Percentiles rank a stretch among this genome's conserved stretches.
Evolutionary conservation across 2,113 vertebrate genomes (phyloP).

Genomic region (Peromyscus maniculatus): DNA sequence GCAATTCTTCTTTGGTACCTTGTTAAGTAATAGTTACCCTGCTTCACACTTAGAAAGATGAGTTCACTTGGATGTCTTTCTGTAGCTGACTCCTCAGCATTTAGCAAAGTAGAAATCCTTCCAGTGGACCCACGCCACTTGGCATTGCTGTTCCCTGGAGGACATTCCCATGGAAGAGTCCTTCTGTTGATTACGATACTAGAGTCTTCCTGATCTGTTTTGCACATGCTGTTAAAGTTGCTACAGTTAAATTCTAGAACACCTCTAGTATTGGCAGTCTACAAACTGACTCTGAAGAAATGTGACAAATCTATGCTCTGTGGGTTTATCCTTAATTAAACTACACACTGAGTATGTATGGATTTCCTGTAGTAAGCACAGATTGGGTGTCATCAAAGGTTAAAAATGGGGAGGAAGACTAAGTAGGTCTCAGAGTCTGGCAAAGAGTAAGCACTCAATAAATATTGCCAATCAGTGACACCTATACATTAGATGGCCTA

Average conservation of each 20-base stretch:
- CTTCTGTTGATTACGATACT: background rate
- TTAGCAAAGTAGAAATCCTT: background rate
- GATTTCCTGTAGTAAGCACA: constrained; percentile 61
- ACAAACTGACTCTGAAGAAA: constrained; percentile 11
- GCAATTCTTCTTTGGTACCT: background rate
- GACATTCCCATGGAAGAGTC: background rate
- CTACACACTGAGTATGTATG: constrained; percentile 22
- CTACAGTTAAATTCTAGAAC: background rate
- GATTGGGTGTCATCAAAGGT: constrained; percentile 42
- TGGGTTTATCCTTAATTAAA: constrained; percentile 60
- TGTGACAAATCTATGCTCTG: background rate
- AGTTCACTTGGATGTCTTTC: background rate
- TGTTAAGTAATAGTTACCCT: background rate
- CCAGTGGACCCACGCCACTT: too few relatives aligned
- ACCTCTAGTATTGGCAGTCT: constrained; percentile 6
- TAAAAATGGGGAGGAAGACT: constrained; percentile 59
- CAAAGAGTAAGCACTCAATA: background rate
- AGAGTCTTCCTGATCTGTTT: background rate
- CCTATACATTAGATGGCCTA: background rate
- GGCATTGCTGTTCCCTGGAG: background rate
- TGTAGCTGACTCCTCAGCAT: background rate
- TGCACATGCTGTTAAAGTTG: background rate
- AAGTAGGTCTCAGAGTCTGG: background rate
- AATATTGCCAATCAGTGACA: constrained; percentile 34
- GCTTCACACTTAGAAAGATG: background rate